Base-by-base conservation (phyloP, 1,140 invertebrate species). In the fruit fly (Drosophila melanogaster) region DNA sequence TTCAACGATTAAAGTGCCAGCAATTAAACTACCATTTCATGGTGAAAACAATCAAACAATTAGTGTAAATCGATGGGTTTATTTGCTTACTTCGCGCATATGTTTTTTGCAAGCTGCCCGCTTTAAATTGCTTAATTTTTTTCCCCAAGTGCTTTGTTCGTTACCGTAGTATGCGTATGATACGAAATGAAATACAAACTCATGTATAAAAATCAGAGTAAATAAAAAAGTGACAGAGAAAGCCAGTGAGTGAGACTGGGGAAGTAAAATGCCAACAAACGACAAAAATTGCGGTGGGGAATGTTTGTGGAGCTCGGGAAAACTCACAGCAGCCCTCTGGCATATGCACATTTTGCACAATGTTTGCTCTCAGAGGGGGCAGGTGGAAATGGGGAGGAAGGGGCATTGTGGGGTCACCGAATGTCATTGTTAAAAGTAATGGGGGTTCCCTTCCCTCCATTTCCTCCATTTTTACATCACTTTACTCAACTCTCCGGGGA, bases 341-440 rank as follows among this genome's bases (percentile, higher is more conserved):
- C 66, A 70, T 70, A 70, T 70, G 66, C 66, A 70, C 44, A 56
- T 70, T 70, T 70, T 70, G 54, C 24, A 24, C 64, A 46, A 19
- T 70, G 51, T 70, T 70, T 70, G 41, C 64, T 17, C 46, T 14
- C 61, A 19, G 57, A 8, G 51, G 11, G 14, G 8, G 30, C 11
- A 0, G 26, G 0, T 2, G 4, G 17, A 47, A 15, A 1, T 3
- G 33, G 38, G 26, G 1, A 2, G 26, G 1, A 7, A 7, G 22
- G 8, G 22, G 12, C 8, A 4, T 15, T 10, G 49, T 24, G 58
- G 57, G 24, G 56, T 46, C 70, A 55, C 38, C 65, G 59, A 67
- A 81, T 78, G 74, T 70, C 74, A 81, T 81, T 81, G 79, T 83
- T 81, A 69, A 81, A 81, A 81, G 54, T 77, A 60, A 56, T 44